phyloP scores from a whole-genome alignment of 2,888 invertebrate genomes.

The Polyploca ridens region DNA sequence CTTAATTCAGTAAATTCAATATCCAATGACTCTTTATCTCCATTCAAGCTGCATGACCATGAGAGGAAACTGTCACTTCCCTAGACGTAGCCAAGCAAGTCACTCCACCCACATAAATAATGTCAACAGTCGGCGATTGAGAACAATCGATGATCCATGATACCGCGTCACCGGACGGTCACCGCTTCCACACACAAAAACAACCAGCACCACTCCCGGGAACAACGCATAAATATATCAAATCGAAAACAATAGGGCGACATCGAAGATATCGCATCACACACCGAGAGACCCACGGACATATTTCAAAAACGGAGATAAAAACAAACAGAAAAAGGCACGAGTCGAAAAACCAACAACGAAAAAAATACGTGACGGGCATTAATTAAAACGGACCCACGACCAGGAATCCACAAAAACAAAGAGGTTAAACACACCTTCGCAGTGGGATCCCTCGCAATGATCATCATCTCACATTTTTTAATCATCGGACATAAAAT shows the following conservation, averaged over 20 bases:
- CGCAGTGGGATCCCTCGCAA: conserved; percentile 82
- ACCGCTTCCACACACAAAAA: conserved; percentile 58
- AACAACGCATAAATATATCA: conserved; percentile 82
- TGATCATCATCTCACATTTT: conserved; percentile 83
- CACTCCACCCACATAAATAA: conserved; percentile 64
- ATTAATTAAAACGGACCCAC: conserved; percentile 85
- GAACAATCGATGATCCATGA: conserved; percentile 68
- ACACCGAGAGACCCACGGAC: conserved; percentile 71
- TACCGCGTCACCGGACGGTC: conserved; percentile 65
- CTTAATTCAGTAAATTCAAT: conserved; percentile 15
- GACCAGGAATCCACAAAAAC: conserved; percentile 81
- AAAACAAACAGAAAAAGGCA: conserved; percentile 60
- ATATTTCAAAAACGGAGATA: conserved; percentile 80
- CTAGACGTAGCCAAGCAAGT: conserved; percentile 52
- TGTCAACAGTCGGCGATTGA: conserved; percentile 60
- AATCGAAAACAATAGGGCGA: conserved; percentile 82
- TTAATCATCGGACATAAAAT: conserved; percentile 78
- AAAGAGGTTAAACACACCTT: conserved; percentile 82
- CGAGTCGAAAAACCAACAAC: conserved; percentile 68
- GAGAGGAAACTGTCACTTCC: conserved; percentile 56
- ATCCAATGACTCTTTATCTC: conserved; percentile 37
- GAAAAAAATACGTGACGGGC: conserved; percentile 84
- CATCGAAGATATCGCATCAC: conserved; percentile 80
- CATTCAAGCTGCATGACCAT: conserved; percentile 35
- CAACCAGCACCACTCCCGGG: conserved; percentile 67